phyloP scores from a whole-genome alignment of 30 jellyfish, hydroid and myxozoan genomes.

The Cassiopea andromeda region DNA sequence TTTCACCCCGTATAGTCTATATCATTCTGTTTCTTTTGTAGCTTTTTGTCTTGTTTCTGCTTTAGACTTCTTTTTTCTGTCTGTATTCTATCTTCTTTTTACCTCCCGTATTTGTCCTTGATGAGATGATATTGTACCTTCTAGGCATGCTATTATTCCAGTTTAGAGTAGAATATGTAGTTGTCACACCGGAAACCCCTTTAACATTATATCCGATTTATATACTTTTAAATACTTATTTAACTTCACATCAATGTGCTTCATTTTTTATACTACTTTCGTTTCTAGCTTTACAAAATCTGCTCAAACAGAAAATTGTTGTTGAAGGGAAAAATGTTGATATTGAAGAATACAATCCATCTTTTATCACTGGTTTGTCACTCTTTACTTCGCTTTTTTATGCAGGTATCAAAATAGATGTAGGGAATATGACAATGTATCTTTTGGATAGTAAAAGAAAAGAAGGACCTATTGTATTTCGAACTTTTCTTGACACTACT shows the following conservation, averaged over 20 bases:
- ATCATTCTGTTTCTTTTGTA: not conserved
- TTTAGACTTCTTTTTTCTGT: too few relatives aligned
- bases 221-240: not conserved
- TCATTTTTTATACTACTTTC: not conserved
- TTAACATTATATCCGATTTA: too few relatives aligned
- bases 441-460: too few relatives aligned
- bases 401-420: too few relatives aligned
- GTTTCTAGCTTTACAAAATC: not conserved
- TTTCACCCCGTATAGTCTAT: not conserved
- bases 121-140: too few relatives aligned
- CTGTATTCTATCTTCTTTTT: not conserved
- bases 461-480: too few relatives aligned
- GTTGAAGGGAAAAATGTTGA: not conserved
- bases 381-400: not conserved
- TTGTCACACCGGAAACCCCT: too few relatives aligned
- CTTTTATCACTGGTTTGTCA: slow-evolving; percentile 11
- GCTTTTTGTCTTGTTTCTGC: too few relatives aligned
- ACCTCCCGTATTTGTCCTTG: not conserved
- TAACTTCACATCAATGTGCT: not conserved
- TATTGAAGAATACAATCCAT: not conserved
- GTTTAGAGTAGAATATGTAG: too few relatives aligned
- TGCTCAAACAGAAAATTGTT: not conserved
- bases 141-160: too few relatives aligned
- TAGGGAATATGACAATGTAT: not conserved
- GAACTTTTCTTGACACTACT: too few relatives aligned